Percentiles rank a stretch among this genome's conserved stretches.
Conservation (phyloP, 35 echinoderm and acorn worm species). For the Apostichopus japonicus region DNA sequence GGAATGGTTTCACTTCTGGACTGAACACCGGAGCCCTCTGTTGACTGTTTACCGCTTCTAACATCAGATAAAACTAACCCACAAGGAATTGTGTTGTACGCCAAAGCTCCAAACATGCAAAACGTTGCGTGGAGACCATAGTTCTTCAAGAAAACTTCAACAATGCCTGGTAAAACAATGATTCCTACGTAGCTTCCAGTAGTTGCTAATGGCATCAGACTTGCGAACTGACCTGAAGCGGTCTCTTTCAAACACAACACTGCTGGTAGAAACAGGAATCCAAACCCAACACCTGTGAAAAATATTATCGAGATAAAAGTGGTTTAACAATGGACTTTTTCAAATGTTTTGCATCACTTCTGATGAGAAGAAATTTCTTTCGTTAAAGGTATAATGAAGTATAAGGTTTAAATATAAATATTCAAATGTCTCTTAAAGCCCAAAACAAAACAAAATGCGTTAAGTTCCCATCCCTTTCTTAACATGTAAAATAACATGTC, state of each 20-base stretch:
- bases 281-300: conserved; percentile 11
- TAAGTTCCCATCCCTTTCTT: too few species aligned
- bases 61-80: not conserved
- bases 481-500: too few species aligned
- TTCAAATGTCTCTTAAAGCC: too few species aligned
- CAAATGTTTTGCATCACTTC: too few species aligned
- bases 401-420: not conserved
- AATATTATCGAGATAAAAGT: too few species aligned
- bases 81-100: not conserved
- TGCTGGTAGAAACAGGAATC: conserved; percentile 8
- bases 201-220: conserved; percentile 13
- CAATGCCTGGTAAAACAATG: not conserved
- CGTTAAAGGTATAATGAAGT: too few species aligned
- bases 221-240: not conserved
- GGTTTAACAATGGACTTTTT: too few species aligned
- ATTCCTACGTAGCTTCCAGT: not conserved
- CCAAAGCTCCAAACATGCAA: not conserved
- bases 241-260: conserved; percentile 13
- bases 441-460: too few species aligned
- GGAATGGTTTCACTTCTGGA: too few species aligned
- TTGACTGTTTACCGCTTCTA: too few species aligned
- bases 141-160: not conserved
- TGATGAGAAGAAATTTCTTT: too few species aligned
- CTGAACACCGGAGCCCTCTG: too few species aligned
- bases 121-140: not conserved